Base-by-base conservation (phyloP, 1,140 invertebrate species). In the Tachypleus tridentatus region DNA sequence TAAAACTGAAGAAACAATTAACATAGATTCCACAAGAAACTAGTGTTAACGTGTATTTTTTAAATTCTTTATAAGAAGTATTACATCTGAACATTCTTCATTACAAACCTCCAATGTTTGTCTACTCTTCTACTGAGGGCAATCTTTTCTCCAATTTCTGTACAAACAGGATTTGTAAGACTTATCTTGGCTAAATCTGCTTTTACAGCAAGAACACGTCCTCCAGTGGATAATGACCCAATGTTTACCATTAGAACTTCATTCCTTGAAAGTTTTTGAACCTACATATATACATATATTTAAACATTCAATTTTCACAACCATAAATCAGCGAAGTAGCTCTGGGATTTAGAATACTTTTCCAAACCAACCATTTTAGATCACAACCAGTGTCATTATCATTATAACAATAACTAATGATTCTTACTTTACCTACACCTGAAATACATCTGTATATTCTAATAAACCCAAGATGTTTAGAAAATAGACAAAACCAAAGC, bases 211-310 rank as follows among this genome's bases (percentile, higher is more conserved):
- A 94, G 80, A 3, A 99, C 97, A 71, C 93, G 82, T 4, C 97
- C 96, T 58, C 97, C 97, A 48, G 97, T 99, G 67, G 96, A 98
- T 58, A 99, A 78, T 0, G 97, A 99, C 6, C 97, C 97, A 77
- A 99, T 99, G 79, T 99, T 99, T 1, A 99, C 93, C 78, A 99
- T 85, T 50, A 99, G 78, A 51, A 97, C 85, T 81, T 97, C 94
- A 71, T 85, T 86, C 75, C 87, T 93, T 4, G 87, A 81, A 64
- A 97, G 76, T 75, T 95, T 95, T 76, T 93, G 85, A 57, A 91
- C 87, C 85, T 88, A 74, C 29, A 69, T 8, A 54, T 54, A 29
- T 29, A 29, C 61, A 70, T 8, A 61, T 9, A 67, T 9, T 49
- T 8, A 47, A 52, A 6, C 29, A 29, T 29, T 29, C 29, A 29